Percentiles rank a stretch among this genome's conserved stretches.
These are phyloP conservation scores for Griposia aprilina DNA, from an alignment of 2,888 invertebrate species.

Conservation along the genomic window DNA sequence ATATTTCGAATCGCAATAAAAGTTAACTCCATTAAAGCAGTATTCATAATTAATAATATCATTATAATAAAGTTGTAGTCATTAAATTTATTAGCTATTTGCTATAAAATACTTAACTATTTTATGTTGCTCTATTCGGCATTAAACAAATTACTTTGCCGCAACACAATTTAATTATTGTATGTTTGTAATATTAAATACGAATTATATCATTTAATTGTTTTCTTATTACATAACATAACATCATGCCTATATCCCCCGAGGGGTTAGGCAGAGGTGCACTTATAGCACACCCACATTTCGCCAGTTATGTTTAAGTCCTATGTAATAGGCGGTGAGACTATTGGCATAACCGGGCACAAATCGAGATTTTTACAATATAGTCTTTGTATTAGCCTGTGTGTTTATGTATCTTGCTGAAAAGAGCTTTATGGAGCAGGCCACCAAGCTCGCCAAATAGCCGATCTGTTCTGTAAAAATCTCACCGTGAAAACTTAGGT, in stretches of 20 bases:
- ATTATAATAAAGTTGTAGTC: constrained; percentile 13
- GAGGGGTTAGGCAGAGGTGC: not conserved
- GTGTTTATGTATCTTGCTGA: not conserved
- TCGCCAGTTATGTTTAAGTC: too few species aligned
- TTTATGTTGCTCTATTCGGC: not conserved
- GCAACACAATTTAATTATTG: constrained; percentile 3
- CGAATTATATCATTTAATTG: not conserved
- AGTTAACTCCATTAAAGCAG: constrained; percentile 1
- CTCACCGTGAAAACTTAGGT: not conserved
- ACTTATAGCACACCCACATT: not conserved
- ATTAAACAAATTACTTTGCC: constrained; percentile 6
- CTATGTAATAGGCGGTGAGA: not conserved
- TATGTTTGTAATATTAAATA: not conserved
- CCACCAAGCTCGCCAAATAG: not conserved
- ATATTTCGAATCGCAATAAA: not conserved
- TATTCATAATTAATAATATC: constrained; percentile 3
- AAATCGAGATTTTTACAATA: not conserved
- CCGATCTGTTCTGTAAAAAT: not conserved
- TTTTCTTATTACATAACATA: not conserved
- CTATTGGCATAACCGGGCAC: not conserved
- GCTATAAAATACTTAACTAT: constrained; percentile 22
- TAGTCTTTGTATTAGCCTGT: not conserved
- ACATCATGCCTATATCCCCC: not conserved
- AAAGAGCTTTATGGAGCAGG: not conserved
- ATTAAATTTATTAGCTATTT: constrained; percentile 1